A percentile compares a stretch with the other conserved stretches of the same genome.
These are phyloP conservation scores for Miniopterus natalensis DNA, from an alignment of 2,113 vertebrate species.

Conservation along the genomic window DNA sequence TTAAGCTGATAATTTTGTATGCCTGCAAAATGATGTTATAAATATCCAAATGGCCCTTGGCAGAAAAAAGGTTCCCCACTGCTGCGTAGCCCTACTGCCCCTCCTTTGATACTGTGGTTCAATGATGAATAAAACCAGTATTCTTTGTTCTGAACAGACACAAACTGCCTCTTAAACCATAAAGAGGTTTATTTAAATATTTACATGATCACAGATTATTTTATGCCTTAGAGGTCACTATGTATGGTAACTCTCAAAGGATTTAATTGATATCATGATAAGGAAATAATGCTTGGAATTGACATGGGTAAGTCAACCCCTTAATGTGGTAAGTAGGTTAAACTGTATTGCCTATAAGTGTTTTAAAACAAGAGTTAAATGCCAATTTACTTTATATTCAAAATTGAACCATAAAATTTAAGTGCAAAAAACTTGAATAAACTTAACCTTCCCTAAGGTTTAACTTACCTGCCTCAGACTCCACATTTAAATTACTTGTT, in stretches of 20 bases:
- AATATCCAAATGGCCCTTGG: no score
- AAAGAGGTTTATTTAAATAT: not conserved
- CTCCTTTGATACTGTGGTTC: not conserved
- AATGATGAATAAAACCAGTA: conserved; percentile 33
- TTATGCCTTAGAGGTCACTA: not conserved
- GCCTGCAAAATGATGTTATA: no score
- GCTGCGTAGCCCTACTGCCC: not conserved
- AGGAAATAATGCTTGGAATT: conserved; percentile 13
- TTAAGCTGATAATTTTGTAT: no score
- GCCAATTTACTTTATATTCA: conserved; percentile 43
- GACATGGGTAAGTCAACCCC: not conserved
- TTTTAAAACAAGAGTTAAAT: conserved; percentile 53
- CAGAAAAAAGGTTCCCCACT: no score
- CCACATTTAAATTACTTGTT: conserved; percentile 93
- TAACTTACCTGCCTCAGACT: conserved; percentile 93
- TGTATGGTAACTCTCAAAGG: not conserved
- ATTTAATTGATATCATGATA: conserved; percentile 25
- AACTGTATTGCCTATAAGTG: conserved; percentile 15
- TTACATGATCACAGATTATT: not conserved
- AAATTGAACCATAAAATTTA: not conserved
- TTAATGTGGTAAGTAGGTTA: not conserved
- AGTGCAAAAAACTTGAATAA: not conserved
- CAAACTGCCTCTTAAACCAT: not conserved
- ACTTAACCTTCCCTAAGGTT: conserved; percentile 20
- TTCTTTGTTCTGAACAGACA: not conserved